Conservation (phyloP, 2,888 invertebrate species). For the Drosophila pseudotakahashii region DNA sequence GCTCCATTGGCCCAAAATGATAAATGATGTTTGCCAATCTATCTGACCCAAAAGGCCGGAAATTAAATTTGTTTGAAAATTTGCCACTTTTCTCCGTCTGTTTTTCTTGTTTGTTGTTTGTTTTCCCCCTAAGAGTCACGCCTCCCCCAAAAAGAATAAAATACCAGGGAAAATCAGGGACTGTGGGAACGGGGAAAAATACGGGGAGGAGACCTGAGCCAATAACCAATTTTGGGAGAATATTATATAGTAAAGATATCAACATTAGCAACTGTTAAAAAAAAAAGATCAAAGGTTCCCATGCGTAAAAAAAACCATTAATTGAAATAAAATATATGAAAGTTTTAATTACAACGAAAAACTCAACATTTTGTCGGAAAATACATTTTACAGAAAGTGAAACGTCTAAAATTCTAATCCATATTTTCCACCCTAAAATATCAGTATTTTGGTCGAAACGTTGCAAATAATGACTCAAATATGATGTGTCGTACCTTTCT, state of each 20-base stretch:
- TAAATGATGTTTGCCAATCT: conserved; percentile 39
- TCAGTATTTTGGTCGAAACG: too few relatives aligned
- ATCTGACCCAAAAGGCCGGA: conserved; percentile 28
- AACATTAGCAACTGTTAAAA: too few relatives aligned
- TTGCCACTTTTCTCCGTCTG: conserved; percentile 19
- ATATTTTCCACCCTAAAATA: too few relatives aligned
- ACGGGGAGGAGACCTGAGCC: not conserved
- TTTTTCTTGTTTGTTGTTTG: conserved; percentile 8
- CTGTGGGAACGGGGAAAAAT: conserved; percentile 13
- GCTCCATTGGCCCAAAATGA: conserved; percentile 19
- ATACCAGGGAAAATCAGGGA: not conserved
- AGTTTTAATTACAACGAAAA: too few relatives aligned
- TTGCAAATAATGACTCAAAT: too few relatives aligned
- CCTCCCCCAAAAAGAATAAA: not conserved
- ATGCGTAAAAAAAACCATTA: too few relatives aligned
- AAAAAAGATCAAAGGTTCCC: too few relatives aligned
- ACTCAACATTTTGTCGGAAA: too few relatives aligned
- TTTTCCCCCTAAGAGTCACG: conserved; percentile 5
- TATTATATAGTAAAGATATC: not conserved
- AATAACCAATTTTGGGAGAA: not conserved
- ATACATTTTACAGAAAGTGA: too few relatives aligned
- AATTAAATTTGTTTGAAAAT: conserved; percentile 47
- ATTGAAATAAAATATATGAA: too few relatives aligned
- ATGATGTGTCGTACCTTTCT: too few relatives aligned
- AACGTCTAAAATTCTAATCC: too few relatives aligned